Evolutionary conservation across 2,888 invertebrate species (phyloP).

Genomic region (Geotrupes spiniger): DNA sequence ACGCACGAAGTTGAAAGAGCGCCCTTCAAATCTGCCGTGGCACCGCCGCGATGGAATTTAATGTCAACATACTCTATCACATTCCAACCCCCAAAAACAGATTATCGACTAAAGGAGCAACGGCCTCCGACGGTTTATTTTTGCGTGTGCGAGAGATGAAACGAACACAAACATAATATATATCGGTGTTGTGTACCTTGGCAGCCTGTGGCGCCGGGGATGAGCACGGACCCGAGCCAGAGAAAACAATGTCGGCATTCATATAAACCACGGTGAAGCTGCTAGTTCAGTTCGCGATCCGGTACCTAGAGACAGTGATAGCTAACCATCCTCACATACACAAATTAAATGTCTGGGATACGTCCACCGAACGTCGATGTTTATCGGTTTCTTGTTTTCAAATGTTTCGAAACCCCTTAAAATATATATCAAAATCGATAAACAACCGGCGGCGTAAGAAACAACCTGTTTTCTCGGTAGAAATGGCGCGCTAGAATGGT

Average conservation of each 20-base stretch:
- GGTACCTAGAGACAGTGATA: slow-evolving; percentile 7
- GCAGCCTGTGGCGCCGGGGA: slow-evolving; percentile 31
- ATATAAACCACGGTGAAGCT: slow-evolving; percentile 38
- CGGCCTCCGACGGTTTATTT: slow-evolving; percentile 41
- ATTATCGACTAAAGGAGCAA: slow-evolving; percentile 35
- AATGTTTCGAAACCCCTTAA: too few species aligned
- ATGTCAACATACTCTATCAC: slow-evolving; percentile 39
- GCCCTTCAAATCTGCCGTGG: slow-evolving; percentile 15
- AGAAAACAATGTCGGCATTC: slow-evolving; percentile 44
- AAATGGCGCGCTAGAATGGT: too few species aligned
- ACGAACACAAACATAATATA: slow-evolving; percentile 40
- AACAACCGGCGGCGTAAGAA: too few species aligned
- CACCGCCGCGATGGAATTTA: slow-evolving; percentile 28
- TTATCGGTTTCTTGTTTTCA: too few species aligned
- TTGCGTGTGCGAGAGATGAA: slow-evolving; percentile 41
- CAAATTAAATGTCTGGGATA: background rate
- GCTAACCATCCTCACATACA: background rate
- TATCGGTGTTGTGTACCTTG: slow-evolving; percentile 40
- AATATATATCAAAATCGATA: too few species aligned
- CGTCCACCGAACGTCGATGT: background rate
- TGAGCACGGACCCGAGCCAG: slow-evolving; percentile 40
- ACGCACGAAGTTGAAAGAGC: slow-evolving; percentile 32
- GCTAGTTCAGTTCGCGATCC: slow-evolving; percentile 38
- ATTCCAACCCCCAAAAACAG: slow-evolving; percentile 38
- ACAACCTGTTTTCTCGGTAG: too few species aligned